A percentile compares a stretch with the other conserved stretches of the same genome.
Evolutionary conservation across 2,797 vertebrate species (phyloP).

Genomic region (Melanotaenia pygmaea): DNA sequence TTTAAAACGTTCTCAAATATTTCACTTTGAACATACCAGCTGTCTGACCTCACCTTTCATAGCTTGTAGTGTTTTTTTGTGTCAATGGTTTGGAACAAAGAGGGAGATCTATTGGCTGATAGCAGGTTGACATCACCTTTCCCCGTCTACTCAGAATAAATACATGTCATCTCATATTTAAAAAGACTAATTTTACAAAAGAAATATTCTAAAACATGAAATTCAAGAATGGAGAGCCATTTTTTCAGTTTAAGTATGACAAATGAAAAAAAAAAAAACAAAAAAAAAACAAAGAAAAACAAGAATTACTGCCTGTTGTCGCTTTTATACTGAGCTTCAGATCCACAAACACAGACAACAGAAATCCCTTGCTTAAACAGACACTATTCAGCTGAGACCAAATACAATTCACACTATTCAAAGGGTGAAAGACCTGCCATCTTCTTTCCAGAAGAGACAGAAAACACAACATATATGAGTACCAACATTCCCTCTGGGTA

Average conservation of each 20-base stretch:
- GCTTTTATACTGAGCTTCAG: constrained; percentile 15
- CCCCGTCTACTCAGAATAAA: not conserved
- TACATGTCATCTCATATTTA: too few species aligned
- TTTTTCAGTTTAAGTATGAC: constrained; percentile 4
- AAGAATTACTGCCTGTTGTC: constrained; percentile 9
- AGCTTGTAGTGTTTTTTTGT: not conserved
- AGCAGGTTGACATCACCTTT: not conserved
- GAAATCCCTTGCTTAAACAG: constrained; percentile 24
- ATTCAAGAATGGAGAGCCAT: not conserved
- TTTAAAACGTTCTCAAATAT: too few species aligned
- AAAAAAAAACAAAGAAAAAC: not conserved
- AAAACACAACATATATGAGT: constrained; percentile 46
- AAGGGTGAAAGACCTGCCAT: constrained; percentile 45
- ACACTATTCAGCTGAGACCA: constrained; percentile 60
- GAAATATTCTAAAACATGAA: too few species aligned
- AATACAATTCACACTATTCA: constrained; percentile 74
- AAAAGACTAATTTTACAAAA: too few species aligned
- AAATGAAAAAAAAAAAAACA: not conserved
- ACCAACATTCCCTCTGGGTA: constrained; percentile 57
- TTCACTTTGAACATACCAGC: too few species aligned
- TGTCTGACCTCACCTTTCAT: too few species aligned
- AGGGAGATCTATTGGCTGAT: not conserved
- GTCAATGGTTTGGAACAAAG: not conserved
- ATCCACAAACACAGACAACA: constrained; percentile 17
- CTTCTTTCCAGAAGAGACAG: constrained; percentile 20